Base-by-base conservation (phyloP, 2,888 invertebrate genomes). In the Panopea generosa region DNA sequence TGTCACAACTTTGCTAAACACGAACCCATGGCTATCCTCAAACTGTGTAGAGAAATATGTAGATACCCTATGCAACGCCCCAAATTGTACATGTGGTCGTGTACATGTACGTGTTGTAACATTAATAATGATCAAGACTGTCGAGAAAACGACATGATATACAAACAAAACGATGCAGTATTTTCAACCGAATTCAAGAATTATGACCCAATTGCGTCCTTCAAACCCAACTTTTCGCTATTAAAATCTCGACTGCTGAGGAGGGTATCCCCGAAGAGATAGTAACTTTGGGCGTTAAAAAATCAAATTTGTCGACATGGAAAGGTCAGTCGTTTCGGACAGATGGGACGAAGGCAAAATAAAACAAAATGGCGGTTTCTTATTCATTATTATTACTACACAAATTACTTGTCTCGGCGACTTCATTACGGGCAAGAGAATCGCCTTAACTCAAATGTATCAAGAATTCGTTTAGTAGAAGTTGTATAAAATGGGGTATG, bases 351-450 rank as follows among this genome's bases (percentile, higher is more conserved):
- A 53, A 49, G 60, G 27, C 66, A 65, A 81, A 77, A 77, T 71
- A 55, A 33, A 77, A 55, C 90, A 90, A 90, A 86, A 90, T 90
- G 90, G 90, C 90, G 90, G 85, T 87, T 71, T 77, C 70, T 69
- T 77, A 57, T 16, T 77, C 79, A 82, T 80, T n/a, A n/a, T 83
- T 84, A 86, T 84, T 81, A 82, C 81, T 62, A 38, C 63, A 75
- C 72, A 72, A 66, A 61, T 29, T 52, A n/a, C 45, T 9, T 9
- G 45, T 16, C 45, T 4, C 16, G 7, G 20, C 3, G 20, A 55
- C 55, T 27, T 24, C 6, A 33, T 33, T 33, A 33, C 6, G 33
- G 11, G 33, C 33, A 33, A 7, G 33, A 11, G 11, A 33, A 33
- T 33, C 11, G 33, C 33, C 11, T 7, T 33, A 33, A 33, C 33